Evolutionary conservation across 1,140 invertebrate genomes (phyloP).

Genomic region (Hycleus phaleratus): DNA sequence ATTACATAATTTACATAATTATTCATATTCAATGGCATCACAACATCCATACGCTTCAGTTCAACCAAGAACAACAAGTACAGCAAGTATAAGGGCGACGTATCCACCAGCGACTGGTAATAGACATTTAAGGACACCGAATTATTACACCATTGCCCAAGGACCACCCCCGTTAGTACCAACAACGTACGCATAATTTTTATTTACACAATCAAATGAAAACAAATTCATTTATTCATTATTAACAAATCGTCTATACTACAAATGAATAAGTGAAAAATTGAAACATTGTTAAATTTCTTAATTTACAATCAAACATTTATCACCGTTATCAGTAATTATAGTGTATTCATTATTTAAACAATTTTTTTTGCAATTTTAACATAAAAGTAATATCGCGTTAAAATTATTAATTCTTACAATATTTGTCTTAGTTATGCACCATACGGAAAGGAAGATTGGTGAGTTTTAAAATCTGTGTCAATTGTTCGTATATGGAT

Average conservation of each 20-base stretch:
- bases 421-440: conserved; percentile 47
- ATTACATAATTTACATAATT: conserved; percentile 30
- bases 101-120: conserved; percentile 43
- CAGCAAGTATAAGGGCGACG: conserved; percentile 30
- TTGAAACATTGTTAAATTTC: no score
- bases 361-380: no score
- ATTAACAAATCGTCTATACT: not conserved
- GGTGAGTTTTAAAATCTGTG: conserved; percentile 43
- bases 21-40: conserved; percentile 22
- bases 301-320: no score
- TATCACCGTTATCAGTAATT: no score
- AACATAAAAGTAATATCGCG: no score
- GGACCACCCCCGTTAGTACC: conserved; percentile 50
- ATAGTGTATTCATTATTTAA: no score
- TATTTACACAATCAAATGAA: not conserved
- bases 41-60: conserved; percentile 29
- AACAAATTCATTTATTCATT: not conserved
- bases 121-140: conserved; percentile 25
- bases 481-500: conserved; percentile 4
- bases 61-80: conserved; percentile 28
- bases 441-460: conserved; percentile 53
- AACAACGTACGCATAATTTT: conserved; percentile 39
- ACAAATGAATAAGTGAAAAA: no score
- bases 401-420: no score
- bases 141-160: conserved; percentile 38